Evolutionary conservation across 2,888 invertebrate genomes (phyloP).

Genomic region (Himalopsyche japonica): DNA sequence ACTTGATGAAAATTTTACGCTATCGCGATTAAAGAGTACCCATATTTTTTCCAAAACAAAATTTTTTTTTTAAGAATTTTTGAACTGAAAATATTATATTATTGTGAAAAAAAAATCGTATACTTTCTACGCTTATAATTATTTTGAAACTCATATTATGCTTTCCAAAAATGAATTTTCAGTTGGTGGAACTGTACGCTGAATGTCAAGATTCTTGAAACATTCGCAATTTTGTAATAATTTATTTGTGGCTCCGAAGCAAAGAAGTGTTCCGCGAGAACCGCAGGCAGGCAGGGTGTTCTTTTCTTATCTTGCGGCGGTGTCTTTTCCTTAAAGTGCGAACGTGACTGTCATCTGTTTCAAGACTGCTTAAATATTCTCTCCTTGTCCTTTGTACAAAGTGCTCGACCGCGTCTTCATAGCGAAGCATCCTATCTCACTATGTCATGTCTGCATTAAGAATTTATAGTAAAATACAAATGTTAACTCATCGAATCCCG

Average conservation of each 20-base stretch:
- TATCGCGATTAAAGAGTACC: too few species aligned
- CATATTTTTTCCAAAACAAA: too few species aligned
- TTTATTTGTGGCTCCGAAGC: background rate
- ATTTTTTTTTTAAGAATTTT: too few species aligned
- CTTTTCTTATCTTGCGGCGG: slow-evolving; percentile 43
- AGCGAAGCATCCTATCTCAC: background rate
- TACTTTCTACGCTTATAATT: too few species aligned
- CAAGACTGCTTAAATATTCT: slow-evolving; percentile 54
- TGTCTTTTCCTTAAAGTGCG: slow-evolving; percentile 50
- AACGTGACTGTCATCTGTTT: slow-evolving; percentile 53
- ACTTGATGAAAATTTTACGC: too few species aligned
- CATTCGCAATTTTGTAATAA: slow-evolving; percentile 8
- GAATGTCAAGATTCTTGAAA: slow-evolving; percentile 19
- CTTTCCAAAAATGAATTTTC: background rate
- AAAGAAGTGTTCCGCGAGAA: background rate
- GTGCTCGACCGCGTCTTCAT: background rate
- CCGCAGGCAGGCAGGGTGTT: slow-evolving; percentile 24
- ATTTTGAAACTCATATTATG: too few species aligned
- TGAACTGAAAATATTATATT: too few species aligned
- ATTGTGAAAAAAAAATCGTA: too few species aligned
- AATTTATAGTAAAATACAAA: too few species aligned
- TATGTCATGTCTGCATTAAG: slow-evolving; percentile 1
- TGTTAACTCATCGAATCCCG: too few species aligned
- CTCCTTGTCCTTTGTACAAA: slow-evolving; percentile 49
- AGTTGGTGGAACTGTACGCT: background rate